Conservation (phyloP, 1,140 invertebrate species). For the Psilanteris sp. region DNA sequence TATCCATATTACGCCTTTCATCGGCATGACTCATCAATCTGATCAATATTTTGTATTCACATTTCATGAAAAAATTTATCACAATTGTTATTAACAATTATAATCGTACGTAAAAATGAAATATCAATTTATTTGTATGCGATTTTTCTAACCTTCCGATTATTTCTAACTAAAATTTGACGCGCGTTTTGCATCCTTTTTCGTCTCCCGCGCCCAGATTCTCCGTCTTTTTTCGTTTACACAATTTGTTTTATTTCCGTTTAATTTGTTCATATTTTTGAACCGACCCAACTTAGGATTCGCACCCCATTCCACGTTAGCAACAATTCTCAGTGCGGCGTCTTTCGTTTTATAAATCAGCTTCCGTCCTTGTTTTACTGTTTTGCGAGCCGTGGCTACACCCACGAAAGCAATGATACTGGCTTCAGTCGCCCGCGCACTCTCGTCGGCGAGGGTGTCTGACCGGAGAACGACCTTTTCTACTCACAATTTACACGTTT, state of each 20-base stretch:
- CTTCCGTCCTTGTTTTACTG: conserved; percentile 29
- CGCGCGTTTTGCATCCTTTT: conserved; percentile 6
- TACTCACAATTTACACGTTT: conserved; percentile 34
- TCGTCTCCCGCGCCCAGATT: neutral
- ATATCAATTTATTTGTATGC: no score
- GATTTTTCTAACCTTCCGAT: no score
- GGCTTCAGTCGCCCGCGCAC: conserved; percentile 77
- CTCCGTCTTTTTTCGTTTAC: neutral
- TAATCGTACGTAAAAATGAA: no score
- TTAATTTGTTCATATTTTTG: neutral
- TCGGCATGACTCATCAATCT: no score
- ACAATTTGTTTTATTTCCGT: neutral
- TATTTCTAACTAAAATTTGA: no score
- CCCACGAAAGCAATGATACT: conserved; percentile 68
- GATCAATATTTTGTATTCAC: no score
- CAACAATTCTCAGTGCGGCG: neutral
- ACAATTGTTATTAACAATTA: no score
- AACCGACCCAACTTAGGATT: neutral
- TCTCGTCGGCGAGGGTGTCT: conserved; percentile 74
- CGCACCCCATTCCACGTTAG: neutral
- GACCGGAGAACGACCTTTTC: conserved; percentile 41
- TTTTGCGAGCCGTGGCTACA: conserved; percentile 73
- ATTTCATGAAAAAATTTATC: no score
- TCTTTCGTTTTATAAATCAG: conserved; percentile 20
- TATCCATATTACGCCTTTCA: no score